These are phyloP conservation scores for Columbina picui DNA, from an alignment of 2,113 vertebrate species.

Conservation along the genomic window DNA sequence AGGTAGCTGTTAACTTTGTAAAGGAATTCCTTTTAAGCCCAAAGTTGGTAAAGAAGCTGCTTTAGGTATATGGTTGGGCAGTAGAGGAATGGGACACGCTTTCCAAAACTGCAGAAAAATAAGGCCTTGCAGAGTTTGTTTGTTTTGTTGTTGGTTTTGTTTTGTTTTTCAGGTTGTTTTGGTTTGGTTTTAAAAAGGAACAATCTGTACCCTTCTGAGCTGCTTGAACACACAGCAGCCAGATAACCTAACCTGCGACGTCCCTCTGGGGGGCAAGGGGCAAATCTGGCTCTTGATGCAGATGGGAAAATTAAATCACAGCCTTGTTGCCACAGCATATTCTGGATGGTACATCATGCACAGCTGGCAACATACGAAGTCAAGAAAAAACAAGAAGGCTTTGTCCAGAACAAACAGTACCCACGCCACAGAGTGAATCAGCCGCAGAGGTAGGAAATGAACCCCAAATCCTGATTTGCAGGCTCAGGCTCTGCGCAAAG, in stretches of 20 bases:
- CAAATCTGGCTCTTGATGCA: neutral
- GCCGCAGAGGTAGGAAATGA: neutral
- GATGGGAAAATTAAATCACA: neutral
- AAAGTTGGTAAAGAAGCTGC: neutral
- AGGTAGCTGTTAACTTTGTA: neutral
- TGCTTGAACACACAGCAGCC: neutral
- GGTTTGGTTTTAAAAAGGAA: neutral
- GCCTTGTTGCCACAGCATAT: neutral
- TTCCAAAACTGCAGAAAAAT: neutral
- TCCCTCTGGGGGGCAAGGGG: neutral
- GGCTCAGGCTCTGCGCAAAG: neutral
- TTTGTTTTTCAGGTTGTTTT: neutral
- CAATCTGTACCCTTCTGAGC: neutral
- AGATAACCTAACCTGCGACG: neutral
- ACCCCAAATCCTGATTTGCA: neutral
- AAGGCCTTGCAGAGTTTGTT: neutral
- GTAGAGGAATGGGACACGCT: neutral
- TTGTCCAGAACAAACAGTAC: slow-evolving; percentile 33
- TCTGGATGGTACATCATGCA: neutral
- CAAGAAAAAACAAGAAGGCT: neutral
- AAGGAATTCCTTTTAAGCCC: neutral
- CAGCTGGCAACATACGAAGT: neutral
- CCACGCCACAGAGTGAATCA: neutral
- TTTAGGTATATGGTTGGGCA: neutral
- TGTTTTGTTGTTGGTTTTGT: neutral